Percentiles rank a stretch among this genome's conserved stretches.
phyloP scores from a whole-genome alignment of 2,797 vertebrate species.

The Cercopithecus mitis region DNA sequence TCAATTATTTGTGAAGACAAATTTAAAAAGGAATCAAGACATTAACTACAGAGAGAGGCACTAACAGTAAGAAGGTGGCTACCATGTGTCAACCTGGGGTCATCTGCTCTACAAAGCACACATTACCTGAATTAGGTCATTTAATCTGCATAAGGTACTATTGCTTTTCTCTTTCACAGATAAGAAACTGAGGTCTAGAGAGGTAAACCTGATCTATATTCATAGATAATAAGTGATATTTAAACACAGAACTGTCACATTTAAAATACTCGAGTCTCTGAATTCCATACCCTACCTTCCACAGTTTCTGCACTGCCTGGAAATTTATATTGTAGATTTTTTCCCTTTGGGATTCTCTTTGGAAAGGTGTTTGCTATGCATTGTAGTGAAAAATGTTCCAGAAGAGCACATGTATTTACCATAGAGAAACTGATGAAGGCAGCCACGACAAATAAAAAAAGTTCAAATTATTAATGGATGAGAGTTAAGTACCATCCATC shows the following conservation, averaged over 20 bases:
- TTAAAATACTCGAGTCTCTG: not conserved
- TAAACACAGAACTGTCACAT: not conserved
- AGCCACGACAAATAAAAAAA: not conserved
- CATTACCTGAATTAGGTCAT: not conserved
- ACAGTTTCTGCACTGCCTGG: not conserved
- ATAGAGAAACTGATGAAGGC: not conserved
- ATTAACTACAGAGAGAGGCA: conserved; percentile 2
- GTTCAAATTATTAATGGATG: conserved; percentile 43
- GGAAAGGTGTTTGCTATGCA: not conserved
- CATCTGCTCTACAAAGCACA: not conserved
- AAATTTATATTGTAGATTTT: not conserved
- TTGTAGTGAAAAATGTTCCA: conserved; percentile 56
- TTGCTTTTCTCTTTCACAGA: not conserved
- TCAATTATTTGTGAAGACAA: conserved; percentile 51
- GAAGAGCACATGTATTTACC: not conserved
- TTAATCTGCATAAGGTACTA: not conserved
- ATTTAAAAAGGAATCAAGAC: conserved; percentile 47
- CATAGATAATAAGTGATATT: not conserved
- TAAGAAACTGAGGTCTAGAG: not conserved
- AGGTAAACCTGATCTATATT: not conserved
- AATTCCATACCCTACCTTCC: not conserved
- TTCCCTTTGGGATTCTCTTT: conserved; percentile 18
- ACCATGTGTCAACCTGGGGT: not conserved
- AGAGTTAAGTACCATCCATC: conserved; percentile 30
- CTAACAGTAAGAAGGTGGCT: not conserved